Evolutionary conservation across 2,888 invertebrate species (phyloP).

Genomic region (Pogonocherus hispidulus): DNA sequence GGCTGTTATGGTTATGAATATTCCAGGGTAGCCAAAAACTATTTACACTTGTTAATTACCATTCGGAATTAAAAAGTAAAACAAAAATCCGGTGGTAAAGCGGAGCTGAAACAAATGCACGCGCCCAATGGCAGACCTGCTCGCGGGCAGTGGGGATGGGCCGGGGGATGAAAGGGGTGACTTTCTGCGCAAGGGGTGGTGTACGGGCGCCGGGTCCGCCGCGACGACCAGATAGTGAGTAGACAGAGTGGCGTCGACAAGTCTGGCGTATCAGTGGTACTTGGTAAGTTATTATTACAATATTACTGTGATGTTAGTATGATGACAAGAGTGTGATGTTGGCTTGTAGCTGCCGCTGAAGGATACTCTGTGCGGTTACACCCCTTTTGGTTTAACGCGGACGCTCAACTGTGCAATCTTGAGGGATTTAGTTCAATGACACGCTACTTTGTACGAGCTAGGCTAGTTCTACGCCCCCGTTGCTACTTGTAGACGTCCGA

Average conservation of each 20-base stretch:
- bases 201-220: constrained; percentile 77
- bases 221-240: constrained; percentile 71
- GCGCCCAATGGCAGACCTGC: constrained; percentile 59
- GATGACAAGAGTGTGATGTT: constrained; percentile 25
- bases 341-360: constrained; percentile 17
- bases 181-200: constrained; percentile 72
- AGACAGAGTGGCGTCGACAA: constrained; percentile 70
- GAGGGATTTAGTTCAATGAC: constrained; percentile 14
- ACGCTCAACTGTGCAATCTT: constrained; percentile 19
- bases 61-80: constrained; percentile 24
- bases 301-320: constrained; percentile 37
- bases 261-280: constrained; percentile 61
- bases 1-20: not conserved
- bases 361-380: constrained; percentile 32
- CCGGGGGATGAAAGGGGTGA: constrained; percentile 64
- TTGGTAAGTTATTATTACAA: constrained; percentile 61
- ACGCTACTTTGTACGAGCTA: constrained; percentile 8
- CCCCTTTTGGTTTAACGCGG: constrained; percentile 5
- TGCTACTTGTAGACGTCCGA: not conserved
- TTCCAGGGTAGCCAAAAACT: constrained; percentile 4
- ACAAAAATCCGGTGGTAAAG: constrained; percentile 53
- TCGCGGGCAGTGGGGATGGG: constrained; percentile 56
- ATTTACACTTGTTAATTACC: constrained; percentile 35
- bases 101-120: constrained; percentile 61
- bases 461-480: not conserved